Evolutionary conservation across 2,797 vertebrate species (phyloP), one percentile per base, ranked within the genome.

Genomic region (Remorina albescens): DNA sequence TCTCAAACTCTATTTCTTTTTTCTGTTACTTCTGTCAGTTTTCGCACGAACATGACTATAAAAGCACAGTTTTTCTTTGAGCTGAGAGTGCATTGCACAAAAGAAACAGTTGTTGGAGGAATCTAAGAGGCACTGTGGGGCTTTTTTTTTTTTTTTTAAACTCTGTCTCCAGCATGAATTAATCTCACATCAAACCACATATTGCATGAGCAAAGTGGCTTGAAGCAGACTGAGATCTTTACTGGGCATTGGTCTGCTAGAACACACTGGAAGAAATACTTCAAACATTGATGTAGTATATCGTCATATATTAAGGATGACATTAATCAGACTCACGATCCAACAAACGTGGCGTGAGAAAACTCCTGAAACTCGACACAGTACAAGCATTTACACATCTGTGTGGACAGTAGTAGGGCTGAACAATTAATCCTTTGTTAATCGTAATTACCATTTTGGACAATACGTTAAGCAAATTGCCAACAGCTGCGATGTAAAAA

Each of bases 141-240:
- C 23, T 18, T 53, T 53, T 30, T 30, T n/a, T 53, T 30, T 30
- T n/a, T n/a, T n/a, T n/a, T n/a, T n/a, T n/a, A n/a, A n/a, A 28
- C 26, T 3, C 50, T 30, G 49, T 15, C 25, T 18, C 26, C 25
- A 28, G 30, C 7, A 1, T 16, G 25, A 15, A 23, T 23, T 23
- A n/a, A 7, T 16, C 7, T 57, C 3, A 63, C 3, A 21, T 32
- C 5, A 19, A 21, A 50, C 32, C 44, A n/a, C 3, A 41, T 0
- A 3, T 15, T 16, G 30, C 2, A 19, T 13, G 25, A 51, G 25
- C 28, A 47, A 2, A 36, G 37, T 21, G n/a, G 41, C 66, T 39
- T 74, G 62, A 79, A 84, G 74, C 74, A 62, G 69, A 74, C 66
- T 2, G 72, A 83, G 34, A 19, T 58, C 42, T 57, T 46, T 8